Evolutionary conservation across 2,888 invertebrate species (phyloP).

Genomic region (Sericinus montela): DNA sequence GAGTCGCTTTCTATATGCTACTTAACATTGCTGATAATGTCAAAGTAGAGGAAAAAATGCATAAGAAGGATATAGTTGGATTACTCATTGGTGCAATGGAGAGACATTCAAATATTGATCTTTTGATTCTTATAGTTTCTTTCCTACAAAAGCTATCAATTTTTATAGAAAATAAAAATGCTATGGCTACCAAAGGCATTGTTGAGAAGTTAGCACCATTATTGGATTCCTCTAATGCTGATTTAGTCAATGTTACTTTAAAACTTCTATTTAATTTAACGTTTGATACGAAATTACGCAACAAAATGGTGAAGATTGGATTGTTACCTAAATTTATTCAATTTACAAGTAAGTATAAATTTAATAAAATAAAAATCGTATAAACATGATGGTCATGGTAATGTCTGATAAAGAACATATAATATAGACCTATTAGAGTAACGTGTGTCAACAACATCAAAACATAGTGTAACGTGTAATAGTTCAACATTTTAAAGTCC

Average conservation of each 20-base stretch:
- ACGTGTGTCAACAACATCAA: too few species aligned
- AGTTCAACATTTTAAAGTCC: too few species aligned
- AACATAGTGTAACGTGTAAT: too few species aligned
- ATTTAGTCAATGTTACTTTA: conserved; percentile 89
- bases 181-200: conserved; percentile 90
- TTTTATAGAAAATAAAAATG: conserved; percentile 95
- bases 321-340: conserved; percentile 93
- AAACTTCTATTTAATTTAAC: conserved; percentile 96
- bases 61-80: conserved; percentile 93
- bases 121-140: conserved; percentile 92
- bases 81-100: conserved; percentile 93
- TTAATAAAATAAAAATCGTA: too few species aligned
- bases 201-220: conserved; percentile 91
- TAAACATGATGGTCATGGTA: too few species aligned
- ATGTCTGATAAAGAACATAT: too few species aligned
- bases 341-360: conserved; percentile 83
- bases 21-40: conserved; percentile 97
- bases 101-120: conserved; percentile 90
- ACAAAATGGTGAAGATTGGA: conserved; percentile 93
- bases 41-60: conserved; percentile 98
- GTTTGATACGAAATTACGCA: conserved; percentile 92
- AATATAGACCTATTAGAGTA: too few species aligned
- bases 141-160: conserved; percentile 97
- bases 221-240: conserved; percentile 82
- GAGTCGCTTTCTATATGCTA: conserved; percentile 95